phyloP scores from a whole-genome alignment of 1,140 invertebrate genomes.

The Probaryconus sp. region DNA sequence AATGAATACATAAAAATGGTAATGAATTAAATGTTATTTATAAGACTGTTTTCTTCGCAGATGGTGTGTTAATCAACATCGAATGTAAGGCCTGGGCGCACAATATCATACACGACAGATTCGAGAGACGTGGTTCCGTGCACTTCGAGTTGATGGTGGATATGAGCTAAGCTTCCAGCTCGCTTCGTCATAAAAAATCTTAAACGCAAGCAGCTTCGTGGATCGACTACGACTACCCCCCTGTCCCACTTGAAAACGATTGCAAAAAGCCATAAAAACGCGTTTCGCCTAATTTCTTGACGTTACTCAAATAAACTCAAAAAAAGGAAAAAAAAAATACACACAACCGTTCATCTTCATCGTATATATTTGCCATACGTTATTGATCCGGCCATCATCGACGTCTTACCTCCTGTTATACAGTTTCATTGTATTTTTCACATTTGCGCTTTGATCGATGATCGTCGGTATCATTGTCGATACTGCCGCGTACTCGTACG shows the following conservation, averaged over 20 bases:
- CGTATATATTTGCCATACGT: slow-evolving; percentile 46
- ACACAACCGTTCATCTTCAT: slow-evolving; percentile 41
- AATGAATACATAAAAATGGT: no score
- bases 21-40: slow-evolving; percentile 6
- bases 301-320: slow-evolving; percentile 29
- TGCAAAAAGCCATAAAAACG: slow-evolving; percentile 43
- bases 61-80: slow-evolving; percentile 91
- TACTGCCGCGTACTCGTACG: slow-evolving; percentile 61
- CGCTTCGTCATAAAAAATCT: slow-evolving; percentile 61
- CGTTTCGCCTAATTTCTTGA: slow-evolving; percentile 54
- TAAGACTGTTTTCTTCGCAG: slow-evolving; percentile 27
- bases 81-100: slow-evolving; percentile 97
- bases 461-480: slow-evolving; percentile 58
- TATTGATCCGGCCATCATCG: slow-evolving; percentile 61
- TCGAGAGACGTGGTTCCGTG: slow-evolving; percentile 92
- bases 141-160: slow-evolving; percentile 98
- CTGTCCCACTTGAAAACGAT: slow-evolving; percentile 53
- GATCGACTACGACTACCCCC: slow-evolving; percentile 56
- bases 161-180: slow-evolving; percentile 78
- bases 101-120: slow-evolving; percentile 93
- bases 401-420: slow-evolving; percentile 58
- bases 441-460: slow-evolving; percentile 57
- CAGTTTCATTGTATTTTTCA: slow-evolving; percentile 60
- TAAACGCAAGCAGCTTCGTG: slow-evolving; percentile 53
- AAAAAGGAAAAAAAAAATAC: slow-evolving; percentile 18